Evolutionary conservation across 1,140 invertebrate species (phyloP), one percentile per base, ranked within the genome.

Genomic region (Lasioglossum baleicum): DNA sequence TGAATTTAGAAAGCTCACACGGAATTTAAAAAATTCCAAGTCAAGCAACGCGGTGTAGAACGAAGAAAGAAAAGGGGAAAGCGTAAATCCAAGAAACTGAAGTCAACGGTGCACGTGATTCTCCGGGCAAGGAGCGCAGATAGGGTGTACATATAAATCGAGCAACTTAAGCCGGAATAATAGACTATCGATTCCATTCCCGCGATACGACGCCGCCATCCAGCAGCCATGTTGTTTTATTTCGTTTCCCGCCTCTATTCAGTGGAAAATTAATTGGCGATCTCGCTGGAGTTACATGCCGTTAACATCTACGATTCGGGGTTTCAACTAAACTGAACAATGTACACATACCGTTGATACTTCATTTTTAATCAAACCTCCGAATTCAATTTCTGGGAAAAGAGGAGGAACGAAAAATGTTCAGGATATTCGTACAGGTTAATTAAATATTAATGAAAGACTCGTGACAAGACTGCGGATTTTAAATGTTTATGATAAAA

Each of bases 111-210:
- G 68, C 71, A 51, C 60, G 80, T 69, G 83, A 83, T 78, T 86
- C 78, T 69, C 69, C 58, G 20, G 22, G 61, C 77, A 56, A 84
- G 51, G 74, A 61, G 63, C 73, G 80, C 82, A 87, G 82, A 86
- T 87, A 78, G 72, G 82, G 80, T 79, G 75, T 85, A 88, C 88
- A 87, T 88, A 87, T 88, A 90, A 90, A 88, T 88, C 84, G 84
- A 71, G 81, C 75, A 82, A 87, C 85, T 90, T 91, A 90, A 90
- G 83, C 83, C 83, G 76, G 82, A 88, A 91, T 90, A 91, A 91
- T 90, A 88, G 89, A 87, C 87, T 91, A 91, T 91, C 90, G 90
- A 91, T 91, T 91, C 60, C 48, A 31, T 77, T 82, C 75, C 74
- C 74, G 82, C 66, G 64, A 67, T 75, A 53, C 70, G 69, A 68